These are phyloP conservation scores for Mythimna impura DNA, from an alignment of 2,888 invertebrate species.

Conservation along the genomic window DNA sequence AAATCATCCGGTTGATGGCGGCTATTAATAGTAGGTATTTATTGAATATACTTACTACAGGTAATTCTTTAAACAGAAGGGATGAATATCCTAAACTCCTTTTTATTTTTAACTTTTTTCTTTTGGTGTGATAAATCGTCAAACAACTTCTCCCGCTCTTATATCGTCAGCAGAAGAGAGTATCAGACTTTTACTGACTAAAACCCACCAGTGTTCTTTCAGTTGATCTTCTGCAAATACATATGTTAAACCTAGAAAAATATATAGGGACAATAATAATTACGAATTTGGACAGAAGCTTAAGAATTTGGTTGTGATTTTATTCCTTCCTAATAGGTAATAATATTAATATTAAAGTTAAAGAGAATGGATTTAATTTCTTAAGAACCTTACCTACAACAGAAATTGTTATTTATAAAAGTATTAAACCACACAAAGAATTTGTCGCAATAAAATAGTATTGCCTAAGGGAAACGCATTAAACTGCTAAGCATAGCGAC, in stretches of 20 bases:
- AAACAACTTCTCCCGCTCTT: too few species aligned
- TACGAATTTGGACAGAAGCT: not conserved
- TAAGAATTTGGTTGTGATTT: not conserved
- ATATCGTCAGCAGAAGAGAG: too few species aligned
- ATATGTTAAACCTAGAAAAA: not conserved
- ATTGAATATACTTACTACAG: too few species aligned
- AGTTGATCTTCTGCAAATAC: too few species aligned
- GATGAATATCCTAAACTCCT: too few species aligned
- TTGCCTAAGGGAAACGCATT: conserved; percentile 43
- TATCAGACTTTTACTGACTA: too few species aligned
- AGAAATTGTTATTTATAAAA: conserved; percentile 5
- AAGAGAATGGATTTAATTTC: conserved; percentile 14
- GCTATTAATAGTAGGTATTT: not conserved
- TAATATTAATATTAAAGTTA: conserved; percentile 1
- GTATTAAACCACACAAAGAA: conserved; percentile 23
- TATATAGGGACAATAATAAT: not conserved
- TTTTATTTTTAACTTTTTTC: too few species aligned
- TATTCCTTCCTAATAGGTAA: not conserved
- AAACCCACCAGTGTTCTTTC: too few species aligned
- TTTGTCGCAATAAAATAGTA: conserved; percentile 44
- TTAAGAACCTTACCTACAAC: conserved; percentile 1
- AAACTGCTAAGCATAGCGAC: conserved; percentile 38
- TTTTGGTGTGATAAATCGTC: too few species aligned
- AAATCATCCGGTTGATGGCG: not conserved
- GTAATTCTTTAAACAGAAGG: too few species aligned